phyloP scores from a whole-genome alignment of 2,113 vertebrate genomes.

The Carassius gibelio region DNA sequence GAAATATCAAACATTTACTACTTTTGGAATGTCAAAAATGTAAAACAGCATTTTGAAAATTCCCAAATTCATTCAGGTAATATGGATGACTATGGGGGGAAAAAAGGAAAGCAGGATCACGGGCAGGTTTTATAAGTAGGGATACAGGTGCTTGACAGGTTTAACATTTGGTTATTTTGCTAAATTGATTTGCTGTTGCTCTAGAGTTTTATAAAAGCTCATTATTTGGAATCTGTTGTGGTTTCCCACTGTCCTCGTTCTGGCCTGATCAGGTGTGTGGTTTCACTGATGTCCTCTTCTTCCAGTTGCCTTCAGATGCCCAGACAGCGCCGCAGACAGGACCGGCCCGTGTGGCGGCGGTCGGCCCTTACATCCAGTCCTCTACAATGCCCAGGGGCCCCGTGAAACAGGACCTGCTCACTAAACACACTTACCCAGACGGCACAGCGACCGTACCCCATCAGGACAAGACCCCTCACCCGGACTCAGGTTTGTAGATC shows the following conservation, averaged over 20 bases:
- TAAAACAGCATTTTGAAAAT: background rate
- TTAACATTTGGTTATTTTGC: background rate
- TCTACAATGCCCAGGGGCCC: conserved; percentile 90
- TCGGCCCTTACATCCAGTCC: conserved; percentile 96
- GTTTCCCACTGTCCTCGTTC: background rate
- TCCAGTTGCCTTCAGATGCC: conserved; percentile 79
- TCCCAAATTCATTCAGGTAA: background rate
- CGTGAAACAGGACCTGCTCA: conserved; percentile 84
- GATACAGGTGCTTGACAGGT: background rate
- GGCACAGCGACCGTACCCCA: conserved; percentile 76
- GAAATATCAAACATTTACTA: background rate
- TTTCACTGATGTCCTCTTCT: background rate
- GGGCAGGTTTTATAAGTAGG: background rate
- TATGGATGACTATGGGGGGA: background rate
- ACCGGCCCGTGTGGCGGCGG: conserved; percentile 90
- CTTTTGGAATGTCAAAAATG: background rate
- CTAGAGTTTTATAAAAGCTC: background rate
- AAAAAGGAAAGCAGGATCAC: background rate
- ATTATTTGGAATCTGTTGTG: background rate
- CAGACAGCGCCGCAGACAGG: conserved; percentile 77
- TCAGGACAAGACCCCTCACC: conserved; percentile 68
- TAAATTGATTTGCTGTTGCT: background rate
- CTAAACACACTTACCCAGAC: conserved; percentile 88
- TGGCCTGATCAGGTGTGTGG: background rate
- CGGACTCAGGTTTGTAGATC: conserved; percentile 54